phyloP scores from a whole-genome alignment of 2,113 vertebrate genomes.

The Malurus melanocephalus region DNA sequence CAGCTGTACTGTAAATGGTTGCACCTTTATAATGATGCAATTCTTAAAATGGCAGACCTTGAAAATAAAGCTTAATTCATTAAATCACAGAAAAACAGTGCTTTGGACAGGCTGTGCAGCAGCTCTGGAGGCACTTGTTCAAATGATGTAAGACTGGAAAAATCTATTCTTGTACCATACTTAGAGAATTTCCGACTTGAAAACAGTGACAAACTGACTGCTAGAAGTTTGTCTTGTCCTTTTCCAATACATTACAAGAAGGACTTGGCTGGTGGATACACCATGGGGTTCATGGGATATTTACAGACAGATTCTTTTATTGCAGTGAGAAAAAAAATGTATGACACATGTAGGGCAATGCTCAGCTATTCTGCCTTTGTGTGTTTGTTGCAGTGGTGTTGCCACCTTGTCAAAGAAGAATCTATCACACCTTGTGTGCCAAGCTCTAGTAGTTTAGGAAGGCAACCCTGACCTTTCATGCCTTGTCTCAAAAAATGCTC shows the following conservation, averaged over 20 bases:
- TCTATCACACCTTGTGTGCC: background rate
- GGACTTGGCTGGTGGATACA: background rate
- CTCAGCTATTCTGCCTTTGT: background rate
- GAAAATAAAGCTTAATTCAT: background rate
- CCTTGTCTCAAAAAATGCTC: background rate
- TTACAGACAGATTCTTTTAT: background rate
- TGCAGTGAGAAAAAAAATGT: background rate
- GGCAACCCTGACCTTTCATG: background rate
- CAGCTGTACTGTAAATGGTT: background rate
- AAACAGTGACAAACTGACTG: background rate
- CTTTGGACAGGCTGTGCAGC: background rate
- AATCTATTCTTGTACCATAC: background rate
- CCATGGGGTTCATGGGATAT: background rate
- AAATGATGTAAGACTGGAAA: background rate
- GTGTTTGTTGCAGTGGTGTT: background rate
- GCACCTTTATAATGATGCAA: background rate
- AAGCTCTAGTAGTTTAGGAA: background rate
- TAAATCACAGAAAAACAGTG: background rate
- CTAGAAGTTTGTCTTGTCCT: background rate
- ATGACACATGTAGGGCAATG: fast-evolving
- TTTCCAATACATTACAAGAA: background rate
- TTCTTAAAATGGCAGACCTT: background rate
- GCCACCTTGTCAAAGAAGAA: background rate
- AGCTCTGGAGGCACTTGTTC: background rate
- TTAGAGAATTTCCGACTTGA: background rate